Evolutionary conservation across 2,888 invertebrate species (phyloP), one percentile per base, ranked within the genome.

Genomic region (Carterocephalus palaemon): DNA sequence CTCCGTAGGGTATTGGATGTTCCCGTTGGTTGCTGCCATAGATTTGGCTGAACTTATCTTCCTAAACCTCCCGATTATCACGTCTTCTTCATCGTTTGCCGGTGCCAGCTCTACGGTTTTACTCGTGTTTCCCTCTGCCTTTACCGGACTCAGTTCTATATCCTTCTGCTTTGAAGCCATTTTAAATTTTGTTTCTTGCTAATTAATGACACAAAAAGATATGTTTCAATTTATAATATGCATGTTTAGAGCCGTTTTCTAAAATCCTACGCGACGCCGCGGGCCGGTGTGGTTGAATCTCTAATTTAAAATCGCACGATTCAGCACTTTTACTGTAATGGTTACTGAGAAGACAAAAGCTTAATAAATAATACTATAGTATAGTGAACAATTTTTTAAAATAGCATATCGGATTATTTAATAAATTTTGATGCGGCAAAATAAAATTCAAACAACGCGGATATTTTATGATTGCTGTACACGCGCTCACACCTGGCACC

Each of bases 31-130:
- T 20, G 86, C 86, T 13, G 86, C 87, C 88, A 88, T 88, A 12
- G 87, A 87, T 57, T 88, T 88, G 0, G 88, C 88, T 0, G 88
- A 88, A 56, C 87, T 88, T 47, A 88, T 88, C 59, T 88, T 88
- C 33, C 88, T 62, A 61, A 88, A 88, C 48, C 88, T 68, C 6
- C 88, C 88, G 32, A 88, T 88, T 42, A 88, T 85, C 23, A 88
- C 78, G 54, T 88, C 87, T 56, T 86, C 86, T 48, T 86, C 84
- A 34, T 83, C 83, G 17, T 70, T 65, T 2, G 68, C 62, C 8
- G 75, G 76, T 23, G 72, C 56, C 17, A 72, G 48, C 22, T 66
- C 70, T 2, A 78, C 75, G 1, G 50, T 12, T 32, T 53, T 60
- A 20, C 31, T 67, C n/a, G 62, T 59, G 24, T 56, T 61, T 3